These are phyloP conservation scores for Melanotaenia parkinsoni DNA, from an alignment of 2,797 vertebrate species.

Conservation along the genomic window DNA sequence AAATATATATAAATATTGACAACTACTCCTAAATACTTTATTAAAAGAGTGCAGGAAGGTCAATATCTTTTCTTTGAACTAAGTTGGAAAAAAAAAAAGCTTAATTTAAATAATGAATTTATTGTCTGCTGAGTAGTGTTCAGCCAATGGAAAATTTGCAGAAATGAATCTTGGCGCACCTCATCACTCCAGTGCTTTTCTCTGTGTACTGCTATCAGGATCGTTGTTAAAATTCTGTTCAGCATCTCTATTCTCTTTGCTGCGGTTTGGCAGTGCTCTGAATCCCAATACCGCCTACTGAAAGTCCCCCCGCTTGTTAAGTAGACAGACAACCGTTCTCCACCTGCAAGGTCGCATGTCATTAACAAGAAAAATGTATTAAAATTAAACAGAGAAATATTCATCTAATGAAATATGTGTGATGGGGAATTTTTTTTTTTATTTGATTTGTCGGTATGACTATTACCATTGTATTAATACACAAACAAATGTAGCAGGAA, in stretches of 20 bases:
- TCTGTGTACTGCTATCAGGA: slow-evolving; percentile 41
- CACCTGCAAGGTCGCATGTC: slow-evolving; percentile 40
- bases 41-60: slow-evolving; percentile 26
- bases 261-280: slow-evolving; percentile 39
- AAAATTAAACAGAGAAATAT: slow-evolving; percentile 8
- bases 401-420: slow-evolving; percentile 1
- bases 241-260: slow-evolving; percentile 46
- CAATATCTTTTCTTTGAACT: slow-evolving; percentile 33
- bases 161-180: slow-evolving; percentile 42
- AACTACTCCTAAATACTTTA: slow-evolving; percentile 10
- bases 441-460: slow-evolving; percentile 14
- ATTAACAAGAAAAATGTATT: slow-evolving; percentile 9
- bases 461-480: slow-evolving; percentile 3
- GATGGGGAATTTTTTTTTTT: slow-evolving; percentile 14
- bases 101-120: slow-evolving; percentile 49
- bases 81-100: slow-evolving; percentile 22
- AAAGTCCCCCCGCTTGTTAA: slow-evolving; percentile 39
- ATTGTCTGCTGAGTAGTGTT: slow-evolving; percentile 26
- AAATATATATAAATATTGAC: slow-evolving; percentile 9
- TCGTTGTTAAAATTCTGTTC: slow-evolving; percentile 54
- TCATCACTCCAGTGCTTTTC: slow-evolving; percentile 32
- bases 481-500: slow-evolving; percentile 24
- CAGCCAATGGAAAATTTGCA: slow-evolving; percentile 35
- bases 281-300: slow-evolving; percentile 50
- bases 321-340: slow-evolving; percentile 22